Base-by-base conservation (phyloP, 2,888 invertebrate genomes). In the Drosophila prolongata region DNA sequence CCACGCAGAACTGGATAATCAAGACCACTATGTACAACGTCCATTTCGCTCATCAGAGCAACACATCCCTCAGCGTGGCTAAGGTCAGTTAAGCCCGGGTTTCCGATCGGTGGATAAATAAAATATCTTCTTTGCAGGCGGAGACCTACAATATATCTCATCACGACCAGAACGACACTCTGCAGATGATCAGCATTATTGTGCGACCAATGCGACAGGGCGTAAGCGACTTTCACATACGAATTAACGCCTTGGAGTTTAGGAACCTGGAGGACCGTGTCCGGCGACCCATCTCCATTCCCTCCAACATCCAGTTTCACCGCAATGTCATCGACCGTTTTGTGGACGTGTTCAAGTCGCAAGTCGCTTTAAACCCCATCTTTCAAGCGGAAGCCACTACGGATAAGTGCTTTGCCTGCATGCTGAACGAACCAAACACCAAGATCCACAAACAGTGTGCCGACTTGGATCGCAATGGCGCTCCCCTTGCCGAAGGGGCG, bases 391-490 rank as follows among this genome's bases (percentile, higher is more conserved):
- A 97, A 95, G 90, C 97, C 95, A 95, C 96, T 75, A 90, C 95
- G 42, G 97, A 98, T 74, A 93, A 94, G 67, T 98, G 98, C 90
- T 96, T 98, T 75, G 98, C 98, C 1, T 98, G 98, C 89, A 96
- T 98, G 96, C 95, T 96, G 87, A 94, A 93, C 14, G 92, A 92
- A 24, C 95, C 98, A 0, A 95, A 97, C 91, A 95, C 96, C 54
- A 98, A 97, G 92, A 93, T 97, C 59, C 94, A 94, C 77, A 96
- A 95, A 83, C 94, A 94, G 59, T 98, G 97, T 90, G 91, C 93
- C 14, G 92, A 92, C 57, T 78, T 90, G 6, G 93, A 93, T 54
- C 93, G 93, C 14, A 91, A 92, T n/a, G 93, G 90, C 5, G 84
- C 87, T 11, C 92, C 79, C 57, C 65, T 92, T 14, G 77, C 86